A percentile compares a stretch with the other conserved stretches of the same genome.
phyloP scores from a whole-genome alignment of 2,888 invertebrate genomes.

The Ornithoptera alexandrae region DNA sequence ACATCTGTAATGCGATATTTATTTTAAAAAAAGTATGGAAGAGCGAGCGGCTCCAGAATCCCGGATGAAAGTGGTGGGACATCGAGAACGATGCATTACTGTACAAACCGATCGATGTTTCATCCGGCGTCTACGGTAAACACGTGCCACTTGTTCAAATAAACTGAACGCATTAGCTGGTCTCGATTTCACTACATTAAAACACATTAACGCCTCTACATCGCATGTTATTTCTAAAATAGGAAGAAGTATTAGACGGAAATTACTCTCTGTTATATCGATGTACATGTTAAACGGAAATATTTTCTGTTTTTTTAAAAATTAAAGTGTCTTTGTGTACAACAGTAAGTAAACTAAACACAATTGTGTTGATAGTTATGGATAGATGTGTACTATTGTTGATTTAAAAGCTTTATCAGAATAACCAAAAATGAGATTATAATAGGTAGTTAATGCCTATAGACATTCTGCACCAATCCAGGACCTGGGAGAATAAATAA shows the following conservation, averaged over 20 bases:
- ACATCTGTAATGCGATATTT: conserved; percentile 24
- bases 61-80: conserved; percentile 56
- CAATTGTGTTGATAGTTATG: too few relatives aligned
- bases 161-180: conserved; percentile 76
- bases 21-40: conserved; percentile 20
- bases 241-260: conserved; percentile 36
- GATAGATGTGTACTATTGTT: too few relatives aligned
- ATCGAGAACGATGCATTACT: conserved; percentile 73
- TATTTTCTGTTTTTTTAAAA: background rate
- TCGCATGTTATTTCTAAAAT: conserved; percentile 68
- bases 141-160: conserved; percentile 79
- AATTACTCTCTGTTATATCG: conserved; percentile 18
- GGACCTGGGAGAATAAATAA: too few relatives aligned
- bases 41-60: conserved; percentile 28
- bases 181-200: conserved; percentile 78
- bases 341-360: too few relatives aligned
- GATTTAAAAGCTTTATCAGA: too few relatives aligned
- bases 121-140: conserved; percentile 75
- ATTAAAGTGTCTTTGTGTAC: background rate
- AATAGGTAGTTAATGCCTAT: too few relatives aligned
- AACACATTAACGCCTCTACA: conserved; percentile 76
- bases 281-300: conserved; percentile 2
- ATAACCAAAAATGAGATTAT: too few relatives aligned
- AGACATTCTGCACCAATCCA: too few relatives aligned
- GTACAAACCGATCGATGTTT: conserved; percentile 76